Evolutionary conservation across 2,888 invertebrate genomes (phyloP).

Genomic region (Sphaeridia pumilis): DNA sequence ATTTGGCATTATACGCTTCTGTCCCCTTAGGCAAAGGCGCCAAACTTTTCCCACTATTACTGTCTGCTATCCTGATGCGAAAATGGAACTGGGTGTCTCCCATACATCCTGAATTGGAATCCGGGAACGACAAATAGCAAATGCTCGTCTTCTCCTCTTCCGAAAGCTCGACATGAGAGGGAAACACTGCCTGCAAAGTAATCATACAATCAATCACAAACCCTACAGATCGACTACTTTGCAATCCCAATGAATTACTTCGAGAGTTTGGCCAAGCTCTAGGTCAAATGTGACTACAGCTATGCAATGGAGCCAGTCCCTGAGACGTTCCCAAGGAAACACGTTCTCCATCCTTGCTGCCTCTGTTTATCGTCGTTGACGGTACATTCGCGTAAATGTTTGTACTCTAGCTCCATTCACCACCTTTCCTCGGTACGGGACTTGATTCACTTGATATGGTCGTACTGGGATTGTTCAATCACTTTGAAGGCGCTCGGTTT

Average conservation of each 20-base stretch:
- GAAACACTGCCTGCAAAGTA: slow-evolving; percentile 59
- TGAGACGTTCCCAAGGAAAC: slow-evolving; percentile 57
- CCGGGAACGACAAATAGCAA: slow-evolving; percentile 96
- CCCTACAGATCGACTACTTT: background rate
- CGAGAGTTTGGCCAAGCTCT: slow-evolving; percentile 96
- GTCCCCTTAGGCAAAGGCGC: slow-evolving; percentile 34
- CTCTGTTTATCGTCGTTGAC: no score
- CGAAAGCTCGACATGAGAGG: slow-evolving; percentile 60
- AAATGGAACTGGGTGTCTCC: slow-evolving; percentile 97
- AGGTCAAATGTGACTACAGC: slow-evolving; percentile 98
- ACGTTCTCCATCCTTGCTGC: slow-evolving; percentile 29
- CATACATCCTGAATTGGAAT: slow-evolving; percentile 98
- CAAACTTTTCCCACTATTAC: background rate
- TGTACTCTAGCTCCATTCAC: no score
- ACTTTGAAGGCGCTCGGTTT: no score
- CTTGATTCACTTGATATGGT: no score
- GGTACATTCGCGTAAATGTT: no score
- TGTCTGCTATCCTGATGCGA: slow-evolving; percentile 59
- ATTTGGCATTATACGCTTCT: slow-evolving; percentile 57
- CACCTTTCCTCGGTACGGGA: no score
- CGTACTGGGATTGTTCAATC: no score
- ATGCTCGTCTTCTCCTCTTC: slow-evolving; percentile 85
- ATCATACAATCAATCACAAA: background rate
- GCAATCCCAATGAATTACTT: slow-evolving; percentile 48
- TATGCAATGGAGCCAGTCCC: slow-evolving; percentile 93